Percentiles rank a stretch among this genome's conserved stretches.
Evolutionary conservation across 2,797 vertebrate genomes (phyloP).

Genomic region (Pogoniulus pusillus): DNA sequence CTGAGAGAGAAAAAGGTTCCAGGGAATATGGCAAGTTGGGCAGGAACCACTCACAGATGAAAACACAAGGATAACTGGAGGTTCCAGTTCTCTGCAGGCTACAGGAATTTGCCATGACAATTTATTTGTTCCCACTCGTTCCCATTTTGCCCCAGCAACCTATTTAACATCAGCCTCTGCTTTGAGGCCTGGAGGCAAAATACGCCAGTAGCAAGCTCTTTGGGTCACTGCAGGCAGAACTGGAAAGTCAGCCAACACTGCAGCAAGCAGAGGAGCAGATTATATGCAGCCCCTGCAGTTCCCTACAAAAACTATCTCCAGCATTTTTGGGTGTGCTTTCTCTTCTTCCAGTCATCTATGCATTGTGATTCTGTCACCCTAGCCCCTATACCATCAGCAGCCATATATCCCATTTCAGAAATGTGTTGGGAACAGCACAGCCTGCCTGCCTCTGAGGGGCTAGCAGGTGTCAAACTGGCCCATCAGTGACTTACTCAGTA

Average conservation of each 20-base stretch:
- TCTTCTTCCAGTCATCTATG: neutral
- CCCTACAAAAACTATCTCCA: neutral
- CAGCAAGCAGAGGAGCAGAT: neutral
- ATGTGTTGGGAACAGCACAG: accelerated
- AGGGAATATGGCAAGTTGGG: neutral
- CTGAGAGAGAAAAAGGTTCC: neutral
- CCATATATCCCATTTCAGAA: neutral
- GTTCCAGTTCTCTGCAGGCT: neutral
- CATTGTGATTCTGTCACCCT: neutral
- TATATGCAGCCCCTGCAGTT: accelerated
- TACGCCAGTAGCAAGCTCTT: neutral
- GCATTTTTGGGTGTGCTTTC: neutral
- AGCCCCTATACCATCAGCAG: neutral
- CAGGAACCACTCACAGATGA: neutral
- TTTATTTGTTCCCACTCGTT: neutral
- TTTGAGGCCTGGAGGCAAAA: neutral
- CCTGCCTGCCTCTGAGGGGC: neutral
- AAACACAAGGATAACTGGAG: neutral
- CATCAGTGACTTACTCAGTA: neutral
- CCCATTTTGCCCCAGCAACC: neutral
- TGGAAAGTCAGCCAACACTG: neutral
- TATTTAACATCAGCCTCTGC: conserved; percentile 30
- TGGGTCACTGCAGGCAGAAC: neutral
- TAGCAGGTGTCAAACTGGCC: neutral
- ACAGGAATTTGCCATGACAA: neutral